Evolutionary conservation across 2,797 vertebrate species (phyloP).

Genomic region (Pteropus rufus): DNA sequence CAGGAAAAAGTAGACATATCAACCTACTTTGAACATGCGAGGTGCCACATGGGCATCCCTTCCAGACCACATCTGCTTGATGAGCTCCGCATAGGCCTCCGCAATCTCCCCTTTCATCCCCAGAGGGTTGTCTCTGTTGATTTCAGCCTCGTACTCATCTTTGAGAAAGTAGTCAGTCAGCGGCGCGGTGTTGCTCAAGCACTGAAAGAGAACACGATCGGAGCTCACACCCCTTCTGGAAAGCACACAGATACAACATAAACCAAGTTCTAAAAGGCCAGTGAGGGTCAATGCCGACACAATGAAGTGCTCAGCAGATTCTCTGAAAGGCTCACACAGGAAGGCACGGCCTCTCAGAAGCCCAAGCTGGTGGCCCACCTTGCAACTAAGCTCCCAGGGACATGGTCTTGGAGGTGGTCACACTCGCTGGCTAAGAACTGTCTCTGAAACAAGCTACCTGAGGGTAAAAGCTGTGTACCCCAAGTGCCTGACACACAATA

Average conservation of each 20-base stretch:
- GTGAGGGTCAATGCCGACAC: background rate
- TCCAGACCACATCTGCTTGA: conserved; percentile 98
- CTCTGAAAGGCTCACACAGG: background rate
- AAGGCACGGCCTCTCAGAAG: background rate
- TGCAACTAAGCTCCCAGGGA: background rate
- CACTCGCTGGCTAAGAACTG: background rate
- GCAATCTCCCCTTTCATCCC: conserved; percentile 98
- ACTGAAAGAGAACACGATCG: conserved; percentile 82
- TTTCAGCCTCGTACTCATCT: conserved; percentile 94
- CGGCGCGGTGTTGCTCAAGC: conserved; percentile 94
- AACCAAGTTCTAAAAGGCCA: background rate
- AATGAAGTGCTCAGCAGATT: background rate
- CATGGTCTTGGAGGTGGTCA: background rate
- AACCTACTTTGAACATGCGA: conserved; percentile 94
- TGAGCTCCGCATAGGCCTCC: conserved; percentile 95
- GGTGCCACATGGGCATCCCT: conserved; percentile 93
- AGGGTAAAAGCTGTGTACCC: background rate
- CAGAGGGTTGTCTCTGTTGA: conserved; percentile 95
- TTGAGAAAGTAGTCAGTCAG: conserved; percentile 96
- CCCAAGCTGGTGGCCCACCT: background rate
- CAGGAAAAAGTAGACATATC: background rate
- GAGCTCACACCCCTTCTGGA: background rate
- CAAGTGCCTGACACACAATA: background rate
- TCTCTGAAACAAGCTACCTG: background rate
- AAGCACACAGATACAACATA: background rate